phyloP scores from a whole-genome alignment of 1,140 invertebrate genomes.

The Drosophila pectinifera region DNA sequence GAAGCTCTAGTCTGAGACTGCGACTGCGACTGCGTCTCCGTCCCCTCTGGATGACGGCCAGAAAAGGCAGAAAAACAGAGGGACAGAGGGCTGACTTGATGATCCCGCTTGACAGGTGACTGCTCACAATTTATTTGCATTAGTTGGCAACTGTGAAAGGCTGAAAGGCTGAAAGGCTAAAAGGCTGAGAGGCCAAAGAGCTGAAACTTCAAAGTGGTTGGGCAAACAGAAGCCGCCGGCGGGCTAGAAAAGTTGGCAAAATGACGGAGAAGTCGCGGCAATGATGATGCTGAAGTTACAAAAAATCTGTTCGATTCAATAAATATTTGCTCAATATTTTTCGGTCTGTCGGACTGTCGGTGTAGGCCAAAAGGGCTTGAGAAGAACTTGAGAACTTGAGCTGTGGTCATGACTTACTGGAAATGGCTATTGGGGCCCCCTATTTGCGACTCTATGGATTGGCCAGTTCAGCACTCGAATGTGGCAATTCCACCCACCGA shows the following conservation, averaged over 20 bases:
- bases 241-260: conserved; percentile 25
- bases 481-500: conserved; percentile 50
- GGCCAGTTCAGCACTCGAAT: conserved; percentile 16
- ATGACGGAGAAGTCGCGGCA: conserved; percentile 3
- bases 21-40: conserved; percentile 10
- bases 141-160: conserved; percentile 69
- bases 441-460: neutral
- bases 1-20: conserved; percentile 6
- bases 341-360: neutral
- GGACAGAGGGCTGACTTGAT: conserved; percentile 27
- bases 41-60: conserved; percentile 14
- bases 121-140: conserved; percentile 75
- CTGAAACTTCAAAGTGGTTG: conserved; percentile 42
- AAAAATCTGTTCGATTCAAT: conserved; percentile 4
- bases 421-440: conserved; percentile 1
- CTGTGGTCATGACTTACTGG: conserved; percentile 17
- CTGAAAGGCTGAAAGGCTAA: conserved; percentile 47
- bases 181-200: conserved; percentile 12
- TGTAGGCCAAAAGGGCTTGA: conserved; percentile 4
- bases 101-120: conserved; percentile 56
- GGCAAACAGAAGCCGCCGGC: conserved; percentile 66
- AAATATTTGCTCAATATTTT: conserved; percentile 15
- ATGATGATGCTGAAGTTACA: conserved; percentile 12
- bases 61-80: conserved; percentile 7
- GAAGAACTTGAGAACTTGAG: neutral